Evolutionary conservation across 2,888 invertebrate genomes (phyloP).

Genomic region (Sturmia bella): DNA sequence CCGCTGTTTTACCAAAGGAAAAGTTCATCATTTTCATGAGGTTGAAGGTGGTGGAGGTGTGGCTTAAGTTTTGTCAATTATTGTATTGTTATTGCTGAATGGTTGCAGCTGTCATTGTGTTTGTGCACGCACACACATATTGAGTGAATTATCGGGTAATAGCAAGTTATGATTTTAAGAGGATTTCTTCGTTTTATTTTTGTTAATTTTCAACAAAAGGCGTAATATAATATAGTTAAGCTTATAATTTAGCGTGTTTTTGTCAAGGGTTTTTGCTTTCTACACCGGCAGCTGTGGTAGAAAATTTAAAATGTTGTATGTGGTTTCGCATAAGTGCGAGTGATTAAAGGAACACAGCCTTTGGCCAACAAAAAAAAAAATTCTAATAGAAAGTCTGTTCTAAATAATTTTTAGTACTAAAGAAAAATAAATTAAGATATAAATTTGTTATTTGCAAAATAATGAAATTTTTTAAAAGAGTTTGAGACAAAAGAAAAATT

Average conservation of each 20-base stretch:
- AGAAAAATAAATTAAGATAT: no score
- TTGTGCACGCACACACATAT: conserved; percentile 2
- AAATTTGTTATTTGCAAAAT: no score
- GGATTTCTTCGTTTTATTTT: conserved; percentile 20
- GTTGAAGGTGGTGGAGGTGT: conserved; percentile 21
- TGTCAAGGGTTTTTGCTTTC: conserved; percentile 2
- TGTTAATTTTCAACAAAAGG: not conserved
- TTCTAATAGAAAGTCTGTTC: no score
- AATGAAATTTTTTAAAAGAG: no score
- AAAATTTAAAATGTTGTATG: conserved; percentile 27
- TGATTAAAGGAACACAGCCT: not conserved
- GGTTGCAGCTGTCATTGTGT: conserved; percentile 20
- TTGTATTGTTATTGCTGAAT: conserved; percentile 21
- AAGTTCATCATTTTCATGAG: conserved; percentile 20
- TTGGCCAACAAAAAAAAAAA: no score
- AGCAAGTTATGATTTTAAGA: conserved; percentile 46
- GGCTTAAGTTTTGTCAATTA: conserved; percentile 28
- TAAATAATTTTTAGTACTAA: no score
- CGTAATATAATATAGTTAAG: conserved; percentile 45
- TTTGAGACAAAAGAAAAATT: no score
- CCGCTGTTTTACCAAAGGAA: not conserved
- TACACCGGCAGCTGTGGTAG: not conserved
- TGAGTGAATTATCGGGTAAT: conserved; percentile 43
- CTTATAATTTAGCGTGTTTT: conserved; percentile 30
- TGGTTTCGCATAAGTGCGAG: not conserved